phyloP scores from a whole-genome alignment of 2,797 vertebrate genomes.

The Saxicola maurus region DNA sequence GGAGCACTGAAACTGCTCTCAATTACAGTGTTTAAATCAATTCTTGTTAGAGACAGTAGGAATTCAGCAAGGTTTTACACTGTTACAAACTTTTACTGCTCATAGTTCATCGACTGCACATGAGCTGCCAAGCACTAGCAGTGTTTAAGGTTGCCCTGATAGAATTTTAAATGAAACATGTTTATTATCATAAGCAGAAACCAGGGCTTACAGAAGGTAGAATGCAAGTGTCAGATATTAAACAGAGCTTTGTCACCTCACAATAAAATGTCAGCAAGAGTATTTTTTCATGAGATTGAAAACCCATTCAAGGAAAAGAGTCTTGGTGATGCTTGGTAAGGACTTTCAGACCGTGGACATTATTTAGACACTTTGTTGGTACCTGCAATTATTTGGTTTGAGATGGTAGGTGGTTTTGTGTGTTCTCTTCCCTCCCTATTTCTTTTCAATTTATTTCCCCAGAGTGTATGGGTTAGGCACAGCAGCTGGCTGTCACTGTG shows the following conservation, averaged over 20 bases:
- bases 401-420: neutral
- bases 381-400: neutral
- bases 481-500: slow-evolving; percentile 39
- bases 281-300: neutral
- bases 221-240: neutral
- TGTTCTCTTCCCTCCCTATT: neutral
- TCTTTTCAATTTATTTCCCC: slow-evolving; percentile 35
- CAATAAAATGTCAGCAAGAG: neutral
- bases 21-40: neutral
- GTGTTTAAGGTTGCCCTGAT: neutral
- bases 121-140: neutral
- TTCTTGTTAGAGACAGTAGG: neutral
- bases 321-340: neutral
- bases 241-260: neutral
- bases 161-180: neutral
- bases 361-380: neutral
- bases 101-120: neutral
- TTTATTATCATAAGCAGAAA: neutral
- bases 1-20: neutral
- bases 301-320: neutral
- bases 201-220: neutral
- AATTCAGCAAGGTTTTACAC: neutral
- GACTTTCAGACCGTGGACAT: neutral
- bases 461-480: neutral
- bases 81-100: neutral